Evolutionary conservation across 2,888 invertebrate genomes (phyloP), one percentile per base, ranked within the genome.

Genomic region (Diogma glabrata): DNA sequence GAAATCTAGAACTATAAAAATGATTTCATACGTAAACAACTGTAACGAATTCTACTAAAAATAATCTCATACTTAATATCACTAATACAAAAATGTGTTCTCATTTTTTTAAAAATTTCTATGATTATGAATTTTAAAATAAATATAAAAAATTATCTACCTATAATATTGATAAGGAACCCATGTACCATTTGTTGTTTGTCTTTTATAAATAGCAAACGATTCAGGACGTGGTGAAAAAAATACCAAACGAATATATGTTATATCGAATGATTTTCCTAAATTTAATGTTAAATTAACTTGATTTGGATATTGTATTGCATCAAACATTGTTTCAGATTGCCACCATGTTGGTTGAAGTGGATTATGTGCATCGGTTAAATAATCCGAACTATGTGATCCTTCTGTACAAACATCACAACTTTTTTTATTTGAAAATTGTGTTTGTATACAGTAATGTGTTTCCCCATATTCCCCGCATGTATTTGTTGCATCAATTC

Each of bases 331-430:
- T 3, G 99, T 97, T 67, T 96, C 94, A 1, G 94, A 94, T 67
- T 95, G 94, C 95, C 95, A 95, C 91, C 92, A 95, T 1, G 94
- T 92, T 58, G 86, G 84, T 64, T 89, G 88, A 58, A 89, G 87
- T 55, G 84, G 83, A 66, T 88, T 89, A 66, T 95, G 90, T 62
- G 88, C 77, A 69, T 99, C 97, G 3, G 96, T 97, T 59, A 97
- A 76, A 67, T 79, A 90, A 49, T 76, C 70, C 14, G 87, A 75
- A 45, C 82, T 77, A 64, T 89, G 88, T 55, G 82, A 76, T 22
- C 75, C 74, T 33, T 67, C 64, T 57, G 69, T 68, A 68, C 95
- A 96, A 53, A 77, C 72, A 61, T 87, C 85, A 64, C 90, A 91
- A 4, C 87, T 85, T 63, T 90, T 90, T 59, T 76, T 74, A 54